Evolutionary conservation across 2,888 invertebrate genomes (phyloP), one percentile per base, ranked within the genome.

Genomic region (Polydrusus pterygomalis): DNA sequence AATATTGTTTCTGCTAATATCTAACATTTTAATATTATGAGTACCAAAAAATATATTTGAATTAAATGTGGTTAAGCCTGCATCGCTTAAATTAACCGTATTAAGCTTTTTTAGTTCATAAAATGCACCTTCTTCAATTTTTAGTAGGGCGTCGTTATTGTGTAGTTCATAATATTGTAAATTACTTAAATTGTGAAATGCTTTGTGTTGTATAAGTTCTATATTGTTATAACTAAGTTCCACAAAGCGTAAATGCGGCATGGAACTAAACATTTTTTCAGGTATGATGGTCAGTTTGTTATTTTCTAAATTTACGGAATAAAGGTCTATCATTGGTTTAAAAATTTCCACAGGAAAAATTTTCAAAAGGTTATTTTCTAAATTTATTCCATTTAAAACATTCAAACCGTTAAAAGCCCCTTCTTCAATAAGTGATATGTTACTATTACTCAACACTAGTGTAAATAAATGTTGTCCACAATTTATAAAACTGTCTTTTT

Each of bases 341-440:
- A 54, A 54, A 25, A 54, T 5, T 2, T n/a, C 20, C 2, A 10
- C 9, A n/a, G 8, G 8, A 2, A 54, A 8, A 25, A 0, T 25
- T 54, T 25, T 25, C 10, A 54, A 54, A 13, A 11, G 2, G 10
- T 54, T 54, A 30, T 54, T 54, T 54, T 54, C 54, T n/a, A 54
- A 54, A 25, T 25, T 7, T 25, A 54, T 30, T 54, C 5, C 6
- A 3, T 30, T 0, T n/a, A 54, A 54, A 54, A 0, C 6, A n/a
- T 2, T 6, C 2, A 54, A 30, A 5, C 25, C 54, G 13, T 30
- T 54, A n/a, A 54, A 54, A 13, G 54, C 13, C 1, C 20, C n/a
- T 13, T 13, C 13, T 25, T 25, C 54, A 13, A 54, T 25, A 6
- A 54, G 11, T 5, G 54, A 54, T 54, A 54, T 25, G 6, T 54